Evolutionary conservation across 2,888 invertebrate species (phyloP).

Genomic region (Teinopalpus imperialis): DNA sequence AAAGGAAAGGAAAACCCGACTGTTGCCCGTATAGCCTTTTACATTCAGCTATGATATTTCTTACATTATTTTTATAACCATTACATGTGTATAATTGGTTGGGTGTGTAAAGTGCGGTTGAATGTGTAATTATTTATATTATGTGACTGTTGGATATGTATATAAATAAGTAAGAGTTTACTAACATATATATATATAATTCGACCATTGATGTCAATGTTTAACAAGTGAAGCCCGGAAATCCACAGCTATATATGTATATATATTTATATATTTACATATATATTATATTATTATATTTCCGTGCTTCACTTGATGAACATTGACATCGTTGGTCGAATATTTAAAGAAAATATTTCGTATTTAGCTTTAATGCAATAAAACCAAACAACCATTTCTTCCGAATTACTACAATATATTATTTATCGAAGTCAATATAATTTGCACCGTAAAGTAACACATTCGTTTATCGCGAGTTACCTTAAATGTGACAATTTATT

Average conservation of each 20-base stretch:
- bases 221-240: too few relatives aligned
- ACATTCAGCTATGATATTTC: neutral
- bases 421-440: neutral
- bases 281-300: too few relatives aligned
- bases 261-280: too few relatives aligned
- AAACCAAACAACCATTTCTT: too few relatives aligned
- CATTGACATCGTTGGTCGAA: too few relatives aligned
- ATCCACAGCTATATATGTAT: too few relatives aligned
- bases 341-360: too few relatives aligned
- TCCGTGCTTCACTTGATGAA: too few relatives aligned
- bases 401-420: neutral
- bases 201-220: too few relatives aligned
- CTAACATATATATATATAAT: too few relatives aligned
- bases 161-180: too few relatives aligned
- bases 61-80: slow-evolving; percentile 4
- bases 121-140: neutral
- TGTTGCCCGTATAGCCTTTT: slow-evolving; percentile 1
- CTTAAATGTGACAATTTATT: slow-evolving; percentile 24
- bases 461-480: slow-evolving; percentile 4
- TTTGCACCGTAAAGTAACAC: slow-evolving; percentile 1
- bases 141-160: slow-evolving; percentile 1
- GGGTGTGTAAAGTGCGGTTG: neutral
- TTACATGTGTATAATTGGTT: slow-evolving; percentile 15
- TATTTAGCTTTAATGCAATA: too few relatives aligned
- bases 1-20: slow-evolving; percentile 19